phyloP scores from a whole-genome alignment of 1,140 invertebrate genomes.

The Drosophila mauritiana region DNA sequence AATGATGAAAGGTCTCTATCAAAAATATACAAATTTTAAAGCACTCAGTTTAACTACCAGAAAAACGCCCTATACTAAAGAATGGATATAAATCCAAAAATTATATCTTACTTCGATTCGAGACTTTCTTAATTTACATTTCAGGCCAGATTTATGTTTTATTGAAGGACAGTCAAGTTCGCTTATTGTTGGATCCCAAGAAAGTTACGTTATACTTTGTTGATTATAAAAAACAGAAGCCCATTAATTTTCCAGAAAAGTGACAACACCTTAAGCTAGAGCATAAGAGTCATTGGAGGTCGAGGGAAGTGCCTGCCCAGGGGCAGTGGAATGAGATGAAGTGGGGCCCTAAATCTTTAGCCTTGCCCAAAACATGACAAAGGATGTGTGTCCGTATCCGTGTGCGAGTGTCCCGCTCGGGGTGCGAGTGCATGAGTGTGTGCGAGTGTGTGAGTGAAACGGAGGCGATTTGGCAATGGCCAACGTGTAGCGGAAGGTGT shows the following conservation, averaged over 20 bases:
- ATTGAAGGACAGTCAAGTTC: no score
- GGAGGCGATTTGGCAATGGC: slow-evolving; percentile 57
- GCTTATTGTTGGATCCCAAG: background rate
- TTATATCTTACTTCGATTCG: no score
- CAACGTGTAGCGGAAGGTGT: slow-evolving; percentile 82
- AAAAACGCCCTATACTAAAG: no score
- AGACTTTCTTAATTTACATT: no score
- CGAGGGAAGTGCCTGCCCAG: slow-evolving; percentile 21
- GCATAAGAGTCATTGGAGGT: background rate
- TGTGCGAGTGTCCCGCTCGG: slow-evolving; percentile 14
- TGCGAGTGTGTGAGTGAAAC: slow-evolving; percentile 36
- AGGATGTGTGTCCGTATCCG: slow-evolving; percentile 61
- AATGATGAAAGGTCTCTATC: background rate
- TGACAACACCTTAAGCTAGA: background rate
- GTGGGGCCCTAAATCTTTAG: slow-evolving; percentile 70
- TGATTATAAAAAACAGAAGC: background rate
- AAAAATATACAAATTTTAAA: no score
- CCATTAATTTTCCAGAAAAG: background rate
- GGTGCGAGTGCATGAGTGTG: slow-evolving; percentile 6
- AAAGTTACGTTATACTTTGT: background rate
- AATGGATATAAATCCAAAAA: no score
- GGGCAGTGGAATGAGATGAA: slow-evolving; percentile 25
- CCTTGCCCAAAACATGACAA: slow-evolving; percentile 77
- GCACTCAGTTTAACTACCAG: no score
- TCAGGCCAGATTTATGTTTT: no score